Evolutionary conservation across 37 sponge, comb jelly and placozoan genomes (phyloP), one percentile per base, ranked within the genome.

Genomic region (Crambe crambe): DNA sequence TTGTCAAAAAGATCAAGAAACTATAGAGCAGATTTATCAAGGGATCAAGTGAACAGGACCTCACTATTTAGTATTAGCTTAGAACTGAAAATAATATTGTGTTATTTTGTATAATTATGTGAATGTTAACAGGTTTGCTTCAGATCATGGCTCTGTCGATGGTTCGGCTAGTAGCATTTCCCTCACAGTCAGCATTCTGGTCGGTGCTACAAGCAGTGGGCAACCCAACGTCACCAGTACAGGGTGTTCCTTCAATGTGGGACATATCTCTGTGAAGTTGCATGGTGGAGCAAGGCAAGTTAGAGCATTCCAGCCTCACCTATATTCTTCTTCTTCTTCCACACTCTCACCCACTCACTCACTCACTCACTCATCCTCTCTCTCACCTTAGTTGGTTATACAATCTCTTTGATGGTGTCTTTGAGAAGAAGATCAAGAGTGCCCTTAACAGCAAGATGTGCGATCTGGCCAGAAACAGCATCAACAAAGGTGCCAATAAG

Each of bases 351-450:
- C 31, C 6, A 68, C 4, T 31, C 10, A 68, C 30, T 62, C 6
- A 23, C 31, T 30, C 26, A 23, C 12, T 62, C 15, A 30, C 4
- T 68, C 51, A 21, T 78, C 5, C 58, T 15, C 44, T 18, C 70
- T 61, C 2, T 39, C n/a, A n/a, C n/a, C n/a, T n/a, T n/a, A 89
- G 94, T 44, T 94, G 94, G 94, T 58, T 94, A 35, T 94, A 94
- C 78, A 94, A 94, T 62, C 59, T 94, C 42, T 94, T 94, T 44
- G 63, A 82, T 57, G 68, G 78, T 21, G 10, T 62, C 15, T 90
- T 94, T 71, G 90, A 76, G 21, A 56, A 61, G 40, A 57, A 76
- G 25, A 41, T 94, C 18, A 94, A 90, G 72, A 68, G 74, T 31
- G 69, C 59, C 40, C 69, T 94, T 2, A 57, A 87, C 3, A 64